These are phyloP conservation scores for Heliconius aoede DNA, from an alignment of 2,888 invertebrate species.

Conservation along the genomic window DNA sequence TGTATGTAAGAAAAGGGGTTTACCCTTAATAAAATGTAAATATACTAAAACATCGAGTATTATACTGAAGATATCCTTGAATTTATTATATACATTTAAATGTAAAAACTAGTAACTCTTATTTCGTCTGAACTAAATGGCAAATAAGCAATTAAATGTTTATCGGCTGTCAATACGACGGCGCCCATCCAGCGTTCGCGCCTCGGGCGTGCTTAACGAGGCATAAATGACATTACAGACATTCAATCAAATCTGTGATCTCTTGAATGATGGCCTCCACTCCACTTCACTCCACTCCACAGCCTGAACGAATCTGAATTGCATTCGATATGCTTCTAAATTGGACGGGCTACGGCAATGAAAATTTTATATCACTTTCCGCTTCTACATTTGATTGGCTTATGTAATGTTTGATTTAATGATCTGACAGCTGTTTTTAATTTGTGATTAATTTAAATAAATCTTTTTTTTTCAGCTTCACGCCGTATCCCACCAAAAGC, in stretches of 20 bases:
- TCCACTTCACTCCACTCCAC: slow-evolving; percentile 50
- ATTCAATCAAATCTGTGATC: slow-evolving; percentile 72
- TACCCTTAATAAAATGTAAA: background rate
- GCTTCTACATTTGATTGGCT: slow-evolving; percentile 47
- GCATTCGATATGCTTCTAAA: slow-evolving; percentile 49
- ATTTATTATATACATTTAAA: slow-evolving; percentile 2
- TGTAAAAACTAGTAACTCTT: slow-evolving; percentile 1
- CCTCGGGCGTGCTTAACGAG: slow-evolving; percentile 72
- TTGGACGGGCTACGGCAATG: slow-evolving; percentile 54
- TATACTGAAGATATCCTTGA: background rate
- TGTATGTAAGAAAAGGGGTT: no score
- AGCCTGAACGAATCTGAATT: slow-evolving; percentile 54
- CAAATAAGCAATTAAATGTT: slow-evolving; percentile 61
- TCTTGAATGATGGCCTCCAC: slow-evolving; percentile 59
- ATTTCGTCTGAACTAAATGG: slow-evolving; percentile 19
- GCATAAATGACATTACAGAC: slow-evolving; percentile 69
- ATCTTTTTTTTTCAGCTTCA: no score
- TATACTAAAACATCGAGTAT: background rate
- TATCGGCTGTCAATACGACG: slow-evolving; percentile 61
- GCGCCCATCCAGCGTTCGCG: slow-evolving; percentile 56
- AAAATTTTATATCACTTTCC: slow-evolving; percentile 48
- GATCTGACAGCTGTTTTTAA: slow-evolving; percentile 39
- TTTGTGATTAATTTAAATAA: slow-evolving; percentile 3
- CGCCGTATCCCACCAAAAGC: no score
- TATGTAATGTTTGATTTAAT: slow-evolving; percentile 44